Evolutionary conservation across 2,113 vertebrate species (phyloP).

Genomic region (Poeciliopsis prolifica): DNA sequence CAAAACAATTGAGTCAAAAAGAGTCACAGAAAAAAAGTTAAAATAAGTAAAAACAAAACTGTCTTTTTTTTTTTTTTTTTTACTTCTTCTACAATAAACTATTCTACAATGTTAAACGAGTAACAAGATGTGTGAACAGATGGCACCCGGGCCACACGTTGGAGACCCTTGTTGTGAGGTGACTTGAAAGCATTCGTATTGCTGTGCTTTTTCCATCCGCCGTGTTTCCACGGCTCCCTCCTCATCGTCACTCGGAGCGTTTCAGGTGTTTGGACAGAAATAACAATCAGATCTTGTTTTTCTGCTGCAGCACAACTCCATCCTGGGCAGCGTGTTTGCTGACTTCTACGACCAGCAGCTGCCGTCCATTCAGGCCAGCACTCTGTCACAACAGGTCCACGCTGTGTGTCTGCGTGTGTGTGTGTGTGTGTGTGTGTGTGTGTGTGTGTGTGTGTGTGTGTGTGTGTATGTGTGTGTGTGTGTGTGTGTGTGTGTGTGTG

Average conservation of each 20-base stretch:
- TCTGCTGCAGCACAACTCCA: slow-evolving; percentile 87
- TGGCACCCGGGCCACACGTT: no score
- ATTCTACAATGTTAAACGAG: no score
- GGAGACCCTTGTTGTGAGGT: no score
- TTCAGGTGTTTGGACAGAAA: neutral
- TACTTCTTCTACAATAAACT: no score
- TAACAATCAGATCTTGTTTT: slow-evolving; percentile 53
- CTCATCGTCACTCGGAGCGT: neutral
- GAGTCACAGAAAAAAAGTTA: no score
- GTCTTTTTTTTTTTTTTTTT: no score
- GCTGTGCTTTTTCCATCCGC: neutral
- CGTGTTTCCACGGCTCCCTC: neutral
- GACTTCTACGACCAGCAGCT: slow-evolving; percentile 96
- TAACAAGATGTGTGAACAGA: no score
- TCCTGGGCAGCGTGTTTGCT: slow-evolving; percentile 90
- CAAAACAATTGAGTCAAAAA: no score
- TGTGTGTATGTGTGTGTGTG: slow-evolving; percentile 15
- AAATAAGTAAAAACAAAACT: no score
- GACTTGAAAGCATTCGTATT: neutral
- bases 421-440: slow-evolving; percentile 24
- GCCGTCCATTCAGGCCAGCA: slow-evolving; percentile 90
- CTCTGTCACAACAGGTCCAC: slow-evolving; percentile 90
- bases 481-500: slow-evolving; percentile 11
- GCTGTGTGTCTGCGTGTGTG: slow-evolving; percentile 13
- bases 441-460: slow-evolving; percentile 15